These are phyloP conservation scores for Eilema depressum DNA, from an alignment of 2,888 invertebrate genomes.

Conservation along the genomic window DNA sequence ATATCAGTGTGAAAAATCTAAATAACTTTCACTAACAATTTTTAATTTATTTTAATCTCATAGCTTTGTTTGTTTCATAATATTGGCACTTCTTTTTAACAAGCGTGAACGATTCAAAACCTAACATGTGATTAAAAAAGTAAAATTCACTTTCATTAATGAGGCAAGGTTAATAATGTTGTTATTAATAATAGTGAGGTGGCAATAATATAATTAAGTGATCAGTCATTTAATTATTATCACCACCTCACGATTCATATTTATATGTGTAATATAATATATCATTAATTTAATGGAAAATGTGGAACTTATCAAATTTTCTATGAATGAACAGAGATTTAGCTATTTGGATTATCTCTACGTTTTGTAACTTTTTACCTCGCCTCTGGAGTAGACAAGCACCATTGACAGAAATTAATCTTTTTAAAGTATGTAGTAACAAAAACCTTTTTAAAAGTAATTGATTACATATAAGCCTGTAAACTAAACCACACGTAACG, in stretches of 20 bases:
- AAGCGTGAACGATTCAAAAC: background rate
- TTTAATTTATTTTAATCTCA: slow-evolving; percentile 29
- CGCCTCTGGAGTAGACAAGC: too few relatives aligned
- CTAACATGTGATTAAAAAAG: background rate
- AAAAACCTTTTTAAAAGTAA: background rate
- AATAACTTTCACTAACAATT: slow-evolving; percentile 44
- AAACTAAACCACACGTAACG: slow-evolving; percentile 21
- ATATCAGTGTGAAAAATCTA: slow-evolving; percentile 30
- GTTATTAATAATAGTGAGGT: background rate
- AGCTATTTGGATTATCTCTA: background rate
- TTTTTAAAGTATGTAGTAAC: background rate
- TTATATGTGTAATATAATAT: too few relatives aligned
- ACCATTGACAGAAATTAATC: background rate
- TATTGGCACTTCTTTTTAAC: background rate
- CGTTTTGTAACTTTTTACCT: background rate
- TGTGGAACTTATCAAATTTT: too few relatives aligned
- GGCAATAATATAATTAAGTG: background rate
- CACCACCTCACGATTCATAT: too few relatives aligned
- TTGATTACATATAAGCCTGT: background rate
- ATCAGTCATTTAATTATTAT: too few relatives aligned
- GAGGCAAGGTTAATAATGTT: background rate
- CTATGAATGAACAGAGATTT: too few relatives aligned
- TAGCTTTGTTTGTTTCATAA: background rate
- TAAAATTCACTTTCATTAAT: slow-evolving; percentile 15
- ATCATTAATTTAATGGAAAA: too few relatives aligned